These are phyloP conservation scores for Baronia brevicornis DNA, from an alignment of 2,888 invertebrate species.

Conservation along the genomic window DNA sequence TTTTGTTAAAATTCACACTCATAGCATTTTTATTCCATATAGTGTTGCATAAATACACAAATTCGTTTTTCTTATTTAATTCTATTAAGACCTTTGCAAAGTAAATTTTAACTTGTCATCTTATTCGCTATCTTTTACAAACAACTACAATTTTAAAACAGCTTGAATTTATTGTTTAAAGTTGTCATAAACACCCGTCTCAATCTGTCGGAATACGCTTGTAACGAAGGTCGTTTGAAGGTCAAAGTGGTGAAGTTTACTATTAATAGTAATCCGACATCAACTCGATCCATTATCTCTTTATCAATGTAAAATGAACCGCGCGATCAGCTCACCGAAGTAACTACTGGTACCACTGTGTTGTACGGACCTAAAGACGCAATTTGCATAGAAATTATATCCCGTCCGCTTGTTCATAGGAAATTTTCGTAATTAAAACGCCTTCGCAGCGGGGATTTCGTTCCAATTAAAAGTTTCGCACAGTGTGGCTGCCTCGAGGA, in stretches of 20 bases:
- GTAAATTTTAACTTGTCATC: too few relatives aligned
- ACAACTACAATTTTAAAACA: constrained; percentile 12
- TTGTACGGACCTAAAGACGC: constrained; percentile 68
- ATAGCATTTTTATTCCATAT: too few relatives aligned
- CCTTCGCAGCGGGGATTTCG: constrained; percentile 65
- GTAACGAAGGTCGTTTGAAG: constrained; percentile 11
- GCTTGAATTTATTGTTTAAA: constrained; percentile 13
- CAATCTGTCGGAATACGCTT: constrained; percentile 4
- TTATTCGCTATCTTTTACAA: constrained; percentile 10
- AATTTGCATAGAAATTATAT: constrained; percentile 75
- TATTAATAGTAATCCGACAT: constrained; percentile 17
- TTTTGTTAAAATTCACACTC: too few relatives aligned
- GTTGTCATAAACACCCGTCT: constrained; percentile 11
- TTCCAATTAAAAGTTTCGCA: constrained; percentile 71
- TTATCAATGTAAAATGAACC: constrained; percentile 43
- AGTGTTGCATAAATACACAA: too few relatives aligned
- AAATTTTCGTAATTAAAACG: constrained; percentile 74
- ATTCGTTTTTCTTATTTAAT: too few relatives aligned
- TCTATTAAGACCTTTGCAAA: too few relatives aligned
- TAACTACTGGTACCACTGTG: constrained; percentile 31
- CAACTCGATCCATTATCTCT: constrained; percentile 22
- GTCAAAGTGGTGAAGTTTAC: constrained; percentile 26
- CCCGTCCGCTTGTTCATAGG: constrained; percentile 67
- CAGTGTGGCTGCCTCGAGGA: constrained; percentile 28
- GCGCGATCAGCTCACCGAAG: constrained; percentile 28